Conservation (phyloP, 2,888 invertebrate genomes). For the Caenorhabditis wallacei region DNA sequence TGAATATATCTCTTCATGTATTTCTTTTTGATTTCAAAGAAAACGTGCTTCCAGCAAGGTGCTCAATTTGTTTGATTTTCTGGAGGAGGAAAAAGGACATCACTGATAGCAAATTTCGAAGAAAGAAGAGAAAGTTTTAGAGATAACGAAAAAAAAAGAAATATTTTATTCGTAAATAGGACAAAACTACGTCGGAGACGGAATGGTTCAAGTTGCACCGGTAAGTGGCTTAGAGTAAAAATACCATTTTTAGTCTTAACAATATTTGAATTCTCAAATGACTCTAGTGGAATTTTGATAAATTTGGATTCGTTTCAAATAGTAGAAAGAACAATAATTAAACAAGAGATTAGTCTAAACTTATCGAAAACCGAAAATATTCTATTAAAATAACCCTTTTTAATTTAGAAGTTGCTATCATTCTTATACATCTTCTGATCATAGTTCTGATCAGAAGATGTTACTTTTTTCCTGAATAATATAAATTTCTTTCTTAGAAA, state of each 20-base stretch:
- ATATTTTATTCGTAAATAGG: slow-evolving; percentile 46
- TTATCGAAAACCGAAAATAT: too few species aligned
- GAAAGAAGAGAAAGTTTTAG: slow-evolving; percentile 18
- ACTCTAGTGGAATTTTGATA: too few species aligned
- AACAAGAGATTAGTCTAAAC: too few species aligned
- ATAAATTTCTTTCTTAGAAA: neutral
- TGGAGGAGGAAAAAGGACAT: slow-evolving; percentile 8
- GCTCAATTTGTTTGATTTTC: slow-evolving; percentile 12
- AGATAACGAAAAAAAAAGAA: slow-evolving; percentile 6
- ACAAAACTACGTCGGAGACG: neutral
- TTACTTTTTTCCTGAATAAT: too few species aligned
- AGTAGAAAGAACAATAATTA: too few species aligned
- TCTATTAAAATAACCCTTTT: too few species aligned
- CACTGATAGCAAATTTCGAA: slow-evolving; percentile 39
- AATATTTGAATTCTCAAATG: too few species aligned
- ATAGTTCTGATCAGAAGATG: too few species aligned
- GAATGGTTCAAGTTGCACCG: slow-evolving; percentile 65
- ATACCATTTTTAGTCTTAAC: neutral
- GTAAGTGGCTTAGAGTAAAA: slow-evolving; percentile 38
- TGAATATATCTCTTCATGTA: neutral
- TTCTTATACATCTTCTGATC: too few species aligned
- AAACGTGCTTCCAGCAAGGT: slow-evolving; percentile 44
- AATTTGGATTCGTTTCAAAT: too few species aligned
- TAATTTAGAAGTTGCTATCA: too few species aligned
- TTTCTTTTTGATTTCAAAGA: slow-evolving; percentile 19